phyloP scores from a whole-genome alignment of 2,888 invertebrate genomes.

The Tiliacea aurago region DNA sequence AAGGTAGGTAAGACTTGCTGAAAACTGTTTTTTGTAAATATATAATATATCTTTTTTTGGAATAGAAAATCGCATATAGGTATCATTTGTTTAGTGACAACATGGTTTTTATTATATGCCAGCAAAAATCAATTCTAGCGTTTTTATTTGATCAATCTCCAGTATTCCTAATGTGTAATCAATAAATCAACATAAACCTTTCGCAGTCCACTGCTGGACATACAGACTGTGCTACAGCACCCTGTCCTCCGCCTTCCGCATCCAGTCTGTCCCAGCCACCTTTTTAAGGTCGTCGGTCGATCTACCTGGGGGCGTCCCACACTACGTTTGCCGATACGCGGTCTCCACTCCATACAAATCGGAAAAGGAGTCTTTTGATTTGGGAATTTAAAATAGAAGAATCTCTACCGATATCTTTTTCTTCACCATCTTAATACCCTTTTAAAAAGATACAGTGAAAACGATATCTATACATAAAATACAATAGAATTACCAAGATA shows the following conservation, averaged over 20 bases:
- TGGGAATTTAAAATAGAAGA: background rate
- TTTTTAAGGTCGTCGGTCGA: too few species aligned
- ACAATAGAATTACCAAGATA: slow-evolving; percentile 56
- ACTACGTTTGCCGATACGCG: too few species aligned
- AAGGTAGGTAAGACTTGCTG: background rate
- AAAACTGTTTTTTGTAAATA: background rate
- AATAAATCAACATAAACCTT: too few species aligned
- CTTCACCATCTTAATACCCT: background rate
- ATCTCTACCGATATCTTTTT: background rate
- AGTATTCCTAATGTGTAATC: background rate
- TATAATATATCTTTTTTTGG: background rate
- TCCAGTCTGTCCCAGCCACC: too few species aligned
- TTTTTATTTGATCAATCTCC: background rate
- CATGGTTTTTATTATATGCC: background rate
- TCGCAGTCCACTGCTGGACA: too few species aligned
- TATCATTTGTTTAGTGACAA: background rate
- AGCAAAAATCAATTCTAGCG: background rate
- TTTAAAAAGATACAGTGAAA: slow-evolving; percentile 14
- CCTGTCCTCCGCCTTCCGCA: too few species aligned
- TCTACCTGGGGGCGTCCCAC: too few species aligned
- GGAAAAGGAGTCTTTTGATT: too few species aligned
- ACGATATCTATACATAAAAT: slow-evolving; percentile 32
- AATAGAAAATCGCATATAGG: background rate
- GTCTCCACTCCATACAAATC: too few species aligned
- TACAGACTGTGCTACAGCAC: too few species aligned